Evolutionary conservation across 1,140 invertebrate genomes (phyloP).

Genomic region (Formica exsecta): DNA sequence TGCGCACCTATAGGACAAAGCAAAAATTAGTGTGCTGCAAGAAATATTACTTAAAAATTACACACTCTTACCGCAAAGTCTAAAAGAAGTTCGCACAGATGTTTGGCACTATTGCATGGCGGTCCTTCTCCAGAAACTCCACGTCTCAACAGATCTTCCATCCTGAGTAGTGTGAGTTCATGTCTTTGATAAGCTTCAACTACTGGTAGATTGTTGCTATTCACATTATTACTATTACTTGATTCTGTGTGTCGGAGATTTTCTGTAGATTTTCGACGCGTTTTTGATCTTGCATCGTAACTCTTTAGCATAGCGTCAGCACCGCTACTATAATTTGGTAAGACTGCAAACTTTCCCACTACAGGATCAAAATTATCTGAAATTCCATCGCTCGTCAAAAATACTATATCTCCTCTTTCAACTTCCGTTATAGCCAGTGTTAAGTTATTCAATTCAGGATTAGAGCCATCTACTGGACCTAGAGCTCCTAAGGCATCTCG

Average conservation of each 20-base stretch:
- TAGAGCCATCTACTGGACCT: conserved; percentile 95
- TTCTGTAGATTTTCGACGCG: conserved; percentile 81
- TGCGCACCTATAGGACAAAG: conserved; percentile 84
- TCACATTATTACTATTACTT: conserved; percentile 71
- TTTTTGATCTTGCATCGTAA: conserved; percentile 84
- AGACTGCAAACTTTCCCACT: conserved; percentile 96
- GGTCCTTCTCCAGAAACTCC: conserved; percentile 90
- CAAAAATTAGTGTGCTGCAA: conserved; percentile 2
- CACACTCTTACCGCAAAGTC: conserved; percentile 91
- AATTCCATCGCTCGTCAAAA: conserved; percentile 96
- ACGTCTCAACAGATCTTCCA: conserved; percentile 93
- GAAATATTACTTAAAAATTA: conserved; percentile 29
- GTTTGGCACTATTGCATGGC: conserved; percentile 87
- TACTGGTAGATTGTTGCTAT: conserved; percentile 89
- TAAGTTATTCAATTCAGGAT: conserved; percentile 96
- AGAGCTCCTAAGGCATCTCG: conserved; percentile 95
- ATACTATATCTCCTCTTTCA: conserved; percentile 94
- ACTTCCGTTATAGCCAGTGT: conserved; percentile 96
- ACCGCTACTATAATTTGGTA: conserved; percentile 80
- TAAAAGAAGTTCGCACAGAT: conserved; percentile 91
- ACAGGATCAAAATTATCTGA: conserved; percentile 98
- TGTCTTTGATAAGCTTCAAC: conserved; percentile 94
- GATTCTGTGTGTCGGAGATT: conserved; percentile 73
- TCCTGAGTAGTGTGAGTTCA: conserved; percentile 92
- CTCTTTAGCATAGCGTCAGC: conserved; percentile 73